Base-by-base conservation (phyloP, 1,140 invertebrate species). In the Chironomus tepperi region DNA sequence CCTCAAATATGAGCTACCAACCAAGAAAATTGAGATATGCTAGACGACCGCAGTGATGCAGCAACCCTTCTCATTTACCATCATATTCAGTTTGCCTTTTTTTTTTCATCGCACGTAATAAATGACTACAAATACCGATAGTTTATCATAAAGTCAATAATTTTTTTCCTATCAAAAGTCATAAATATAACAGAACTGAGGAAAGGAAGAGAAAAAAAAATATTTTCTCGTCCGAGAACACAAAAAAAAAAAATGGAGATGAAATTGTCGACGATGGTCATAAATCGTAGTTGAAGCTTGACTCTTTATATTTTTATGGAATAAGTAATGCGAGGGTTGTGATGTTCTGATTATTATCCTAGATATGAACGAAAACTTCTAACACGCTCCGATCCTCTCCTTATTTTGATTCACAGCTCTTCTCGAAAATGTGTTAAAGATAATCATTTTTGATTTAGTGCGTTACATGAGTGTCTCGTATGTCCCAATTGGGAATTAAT, bases 101-200 rank as follows among this genome's bases (percentile, higher is more conserved):
- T 34, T 34, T 34, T 34, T 34, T 34, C 24, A 57, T 10, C 47
- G 10, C 10, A 57, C 47, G n/a, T 67, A 67, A 67, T 67, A 67
- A 67, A 70, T 16, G 65, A 70, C 65, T 70, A 18, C 9, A 18
- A 70, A 70, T 21, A 16, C n/a, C 9, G 65, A 70, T 70, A 70
- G 65, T 70, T 70, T 70, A 70, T 70, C 65, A 70, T 70, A 19
- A 18, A 70, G n/a, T 70, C 65, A 70, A 70, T 70, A 70, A 70
- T 70, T 70, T 70, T 34, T 57, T 70, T 21, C 65, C 65, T 70
- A 70, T 70, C 65, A 70, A 70, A 70, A 70, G 16, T 70, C 65
- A 70, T 70, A 70, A 70, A 70, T 70, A 70, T 34, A 34, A 34
- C 47, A 16, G 65, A 70, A 70, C 18, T 70, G 65, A 70, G 5